Percentiles rank a stretch among this genome's conserved stretches.
Evolutionary conservation across 2,113 vertebrate species (phyloP).

Genomic region (Phylloscopus whistleri): DNA sequence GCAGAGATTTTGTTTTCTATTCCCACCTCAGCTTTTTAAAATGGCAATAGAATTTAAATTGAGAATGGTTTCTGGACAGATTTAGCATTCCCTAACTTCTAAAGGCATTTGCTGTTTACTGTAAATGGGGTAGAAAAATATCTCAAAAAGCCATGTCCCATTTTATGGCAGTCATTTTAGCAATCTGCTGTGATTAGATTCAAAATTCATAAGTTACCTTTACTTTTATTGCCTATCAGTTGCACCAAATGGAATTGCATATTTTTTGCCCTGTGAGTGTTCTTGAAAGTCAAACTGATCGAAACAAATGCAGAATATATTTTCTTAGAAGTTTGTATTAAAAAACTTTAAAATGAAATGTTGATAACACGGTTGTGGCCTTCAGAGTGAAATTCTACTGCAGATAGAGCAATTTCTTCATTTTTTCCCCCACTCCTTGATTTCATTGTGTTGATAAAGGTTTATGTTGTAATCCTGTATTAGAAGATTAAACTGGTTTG

Average conservation of each 20-base stretch:
- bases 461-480: neutral
- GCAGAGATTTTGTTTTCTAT: neutral
- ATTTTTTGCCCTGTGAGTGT: neutral
- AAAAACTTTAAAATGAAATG: neutral
- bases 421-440: neutral
- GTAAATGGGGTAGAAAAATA: neutral
- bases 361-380: accelerated
- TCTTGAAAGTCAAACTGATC: neutral
- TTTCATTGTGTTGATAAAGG: neutral
- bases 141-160: neutral
- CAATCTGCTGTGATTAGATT: neutral
- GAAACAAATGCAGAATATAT: neutral
- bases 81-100: neutral
- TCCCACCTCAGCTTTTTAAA: neutral
- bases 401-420: neutral
- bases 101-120: neutral
- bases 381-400: neutral
- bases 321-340: neutral
- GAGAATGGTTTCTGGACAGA: neutral
- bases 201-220: neutral
- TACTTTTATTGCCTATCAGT: neutral
- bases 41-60: neutral
- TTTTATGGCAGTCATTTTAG: neutral
- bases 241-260: neutral
- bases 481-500: neutral